These are phyloP conservation scores for Orthosia gracilis DNA, from an alignment of 2,888 invertebrate species.

Conservation along the genomic window DNA sequence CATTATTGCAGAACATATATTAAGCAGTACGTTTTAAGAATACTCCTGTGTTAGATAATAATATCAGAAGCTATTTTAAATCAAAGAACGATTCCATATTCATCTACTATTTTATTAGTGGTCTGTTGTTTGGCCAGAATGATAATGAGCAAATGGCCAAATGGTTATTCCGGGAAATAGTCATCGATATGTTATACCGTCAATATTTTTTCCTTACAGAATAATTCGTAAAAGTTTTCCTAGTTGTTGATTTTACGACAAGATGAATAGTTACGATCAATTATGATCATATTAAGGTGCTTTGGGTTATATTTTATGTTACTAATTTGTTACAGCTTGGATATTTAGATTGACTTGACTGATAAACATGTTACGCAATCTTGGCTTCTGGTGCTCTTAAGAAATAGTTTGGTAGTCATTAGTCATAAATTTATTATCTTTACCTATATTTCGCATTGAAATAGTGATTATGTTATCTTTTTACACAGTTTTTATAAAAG, in stretches of 20 bases:
- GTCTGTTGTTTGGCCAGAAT: slow-evolving; percentile 57
- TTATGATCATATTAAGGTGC: slow-evolving; percentile 19
- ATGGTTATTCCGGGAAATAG: slow-evolving; percentile 57
- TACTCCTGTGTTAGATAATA: not conserved
- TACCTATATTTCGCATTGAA: slow-evolving; percentile 4
- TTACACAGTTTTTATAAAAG: slow-evolving; percentile 10
- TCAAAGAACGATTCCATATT: slow-evolving; percentile 28
- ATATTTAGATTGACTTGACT: slow-evolving; percentile 37
- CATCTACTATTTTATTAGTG: slow-evolving; percentile 46
- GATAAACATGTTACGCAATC: slow-evolving; percentile 34
- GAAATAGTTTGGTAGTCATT: slow-evolving; percentile 8
- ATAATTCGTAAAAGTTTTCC: slow-evolving; percentile 25
- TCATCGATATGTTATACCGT: slow-evolving; percentile 48
- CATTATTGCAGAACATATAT: not conserved
- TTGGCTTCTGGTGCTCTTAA: slow-evolving; percentile 10
- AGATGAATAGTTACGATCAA: slow-evolving; percentile 43
- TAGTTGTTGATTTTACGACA: slow-evolving; percentile 27
- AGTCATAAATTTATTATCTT: slow-evolving; percentile 15
- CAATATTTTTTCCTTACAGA: slow-evolving; percentile 43
- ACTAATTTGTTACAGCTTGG: slow-evolving; percentile 20
- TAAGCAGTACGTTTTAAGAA: not conserved
- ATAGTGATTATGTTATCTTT: slow-evolving; percentile 31
- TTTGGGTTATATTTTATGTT: slow-evolving; percentile 8
- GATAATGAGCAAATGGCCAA: slow-evolving; percentile 52
- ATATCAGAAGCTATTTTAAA: slow-evolving; percentile 21